These are phyloP conservation scores for Columba livia DNA, from an alignment of 2,113 vertebrate genomes.

Conservation along the genomic window DNA sequence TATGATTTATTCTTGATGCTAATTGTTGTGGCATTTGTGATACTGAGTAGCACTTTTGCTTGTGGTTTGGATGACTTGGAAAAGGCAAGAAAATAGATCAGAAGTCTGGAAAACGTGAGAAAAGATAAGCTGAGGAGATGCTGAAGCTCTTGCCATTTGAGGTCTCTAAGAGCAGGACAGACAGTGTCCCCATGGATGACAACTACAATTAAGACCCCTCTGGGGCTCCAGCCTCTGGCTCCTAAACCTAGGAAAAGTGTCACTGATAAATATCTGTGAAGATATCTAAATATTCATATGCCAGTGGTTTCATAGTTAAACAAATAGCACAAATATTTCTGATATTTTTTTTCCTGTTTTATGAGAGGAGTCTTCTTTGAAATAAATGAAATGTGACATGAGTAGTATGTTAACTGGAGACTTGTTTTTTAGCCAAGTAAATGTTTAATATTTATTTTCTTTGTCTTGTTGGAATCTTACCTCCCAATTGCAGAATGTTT, in stretches of 20 bases:
- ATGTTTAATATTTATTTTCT: not conserved
- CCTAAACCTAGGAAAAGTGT: not conserved
- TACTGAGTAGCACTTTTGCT: not conserved
- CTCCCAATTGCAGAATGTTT: not conserved
- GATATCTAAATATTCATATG: not conserved
- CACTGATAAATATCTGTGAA: not conserved
- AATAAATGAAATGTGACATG: not conserved
- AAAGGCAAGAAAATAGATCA: not conserved
- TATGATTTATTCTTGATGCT: not conserved
- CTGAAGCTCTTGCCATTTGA: not conserved
- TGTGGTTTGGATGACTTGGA: not conserved
- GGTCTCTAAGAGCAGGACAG: not conserved
- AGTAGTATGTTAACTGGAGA: not conserved
- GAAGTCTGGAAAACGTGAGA: not conserved
- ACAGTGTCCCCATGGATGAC: not conserved
- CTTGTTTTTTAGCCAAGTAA: not conserved
- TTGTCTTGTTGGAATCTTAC: not conserved
- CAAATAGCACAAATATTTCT: not conserved
- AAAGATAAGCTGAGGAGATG: not conserved
- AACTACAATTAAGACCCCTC: not conserved
- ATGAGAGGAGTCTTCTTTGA: not conserved
- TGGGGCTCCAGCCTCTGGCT: not conserved
- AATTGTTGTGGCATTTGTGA: not conserved
- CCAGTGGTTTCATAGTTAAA: not conserved
- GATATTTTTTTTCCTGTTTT: not conserved